Base-by-base conservation (phyloP, 2,113 vertebrate species). In the Bubo blakistoni region DNA sequence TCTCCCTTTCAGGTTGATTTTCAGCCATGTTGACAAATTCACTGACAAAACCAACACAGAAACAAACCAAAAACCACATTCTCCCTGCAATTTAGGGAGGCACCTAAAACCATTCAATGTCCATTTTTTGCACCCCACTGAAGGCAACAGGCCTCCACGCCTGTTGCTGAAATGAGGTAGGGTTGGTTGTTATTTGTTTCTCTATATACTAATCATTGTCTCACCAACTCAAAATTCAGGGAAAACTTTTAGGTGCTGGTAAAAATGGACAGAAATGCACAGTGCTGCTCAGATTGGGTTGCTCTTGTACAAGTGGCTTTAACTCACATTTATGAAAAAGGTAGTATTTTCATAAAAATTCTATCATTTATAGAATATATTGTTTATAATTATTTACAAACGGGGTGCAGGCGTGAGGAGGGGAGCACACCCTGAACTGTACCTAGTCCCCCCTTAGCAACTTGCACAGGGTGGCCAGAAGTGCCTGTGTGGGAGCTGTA, bases 121-220 rank as follows among this genome's bases (percentile, higher is more conserved):
- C n/a, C 3, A 2, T 16, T 34, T 79, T 90, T 30, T 77, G 52
- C 27, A 92, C 11, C 10, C 9, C 2, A 2, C 30, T 34, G 46
- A 69, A 83, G 11, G 36, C 36, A 82, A 6, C 2, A 34, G 4
- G 34, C 27, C 29, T 71, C 29, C 30, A 19, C 0, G 0, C 8
- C 6, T 66, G 61, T 77, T 71, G 24, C 69, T 82, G 71, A 63
- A 69, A 59, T 0, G 19, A 67, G 13, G 21, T 27, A 69, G n/a
- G 10, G 11, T 10, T 70, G 25, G 21, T 22, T 74, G 62, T 26
- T 71, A 7, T 14, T 52, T 52, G 44, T 86, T 71, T 89, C 16
- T 72, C 16, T 47, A 34, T 36, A 36, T 29, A 57, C 7, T 25
- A 44, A 57, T 47, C 1, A 8, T 69, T 73, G 13, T 51, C 46